Evolutionary conservation across 2,888 invertebrate genomes (phyloP).

Genomic region (Melanchra persicariae): DNA sequence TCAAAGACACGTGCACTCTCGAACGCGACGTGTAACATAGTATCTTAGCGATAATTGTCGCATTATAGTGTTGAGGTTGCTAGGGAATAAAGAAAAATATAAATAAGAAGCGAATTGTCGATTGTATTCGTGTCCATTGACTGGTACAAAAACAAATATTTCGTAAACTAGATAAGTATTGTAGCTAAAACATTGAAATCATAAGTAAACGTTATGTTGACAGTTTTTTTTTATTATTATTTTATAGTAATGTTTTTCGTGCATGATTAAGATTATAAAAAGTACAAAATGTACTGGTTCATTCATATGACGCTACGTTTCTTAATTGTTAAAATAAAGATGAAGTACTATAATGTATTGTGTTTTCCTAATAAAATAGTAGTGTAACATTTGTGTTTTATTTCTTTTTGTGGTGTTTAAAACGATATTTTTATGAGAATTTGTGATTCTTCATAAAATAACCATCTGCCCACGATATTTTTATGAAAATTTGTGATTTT

Average conservation of each 20-base stretch:
- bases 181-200: slow-evolving; percentile 63
- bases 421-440: not conserved
- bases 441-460: too few relatives aligned
- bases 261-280: slow-evolving; percentile 81
- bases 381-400: slow-evolving; percentile 81
- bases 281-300: slow-evolving; percentile 85
- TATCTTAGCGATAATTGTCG: slow-evolving; percentile 61
- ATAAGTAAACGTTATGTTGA: slow-evolving; percentile 76
- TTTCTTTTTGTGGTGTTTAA: slow-evolving; percentile 61
- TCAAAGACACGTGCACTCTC: slow-evolving; percentile 48
- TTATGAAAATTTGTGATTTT: too few relatives aligned
- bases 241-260: slow-evolving; percentile 80
- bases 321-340: slow-evolving; percentile 86
- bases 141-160: slow-evolving; percentile 73
- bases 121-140: slow-evolving; percentile 71
- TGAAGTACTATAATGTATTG: slow-evolving; percentile 85
- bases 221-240: slow-evolving; percentile 76
- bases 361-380: slow-evolving; percentile 89
- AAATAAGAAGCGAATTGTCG: slow-evolving; percentile 70
- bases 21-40: slow-evolving; percentile 64
- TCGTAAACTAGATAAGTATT: slow-evolving; percentile 70
- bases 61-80: slow-evolving; percentile 67
- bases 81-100: slow-evolving; percentile 68
- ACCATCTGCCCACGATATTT: too few relatives aligned
- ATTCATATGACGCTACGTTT: slow-evolving; percentile 78